Evolutionary conservation across 1,140 invertebrate species (phyloP).

Genomic region (Caenorhabditis remanei): DNA sequence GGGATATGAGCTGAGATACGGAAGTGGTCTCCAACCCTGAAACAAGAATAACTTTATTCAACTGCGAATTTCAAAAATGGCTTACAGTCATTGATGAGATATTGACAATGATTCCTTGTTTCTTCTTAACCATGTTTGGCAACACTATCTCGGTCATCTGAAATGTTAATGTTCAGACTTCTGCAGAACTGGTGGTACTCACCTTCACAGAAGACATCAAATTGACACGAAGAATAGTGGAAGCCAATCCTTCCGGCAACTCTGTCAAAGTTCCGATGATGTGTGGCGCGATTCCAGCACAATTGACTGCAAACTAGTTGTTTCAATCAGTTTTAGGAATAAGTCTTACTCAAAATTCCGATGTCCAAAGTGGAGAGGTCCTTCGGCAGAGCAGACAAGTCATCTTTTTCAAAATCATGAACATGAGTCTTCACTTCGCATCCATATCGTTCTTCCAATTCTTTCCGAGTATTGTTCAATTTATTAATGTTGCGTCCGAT

Average conservation of each 20-base stretch:
- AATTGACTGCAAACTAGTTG: conserved; percentile 84
- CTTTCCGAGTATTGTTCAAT: conserved; percentile 85
- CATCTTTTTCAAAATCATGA: conserved; percentile 77
- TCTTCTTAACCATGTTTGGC: conserved; percentile 88
- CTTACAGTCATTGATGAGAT: conserved; percentile 87
- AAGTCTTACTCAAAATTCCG: conserved; percentile 83
- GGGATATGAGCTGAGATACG: conserved; percentile 77
- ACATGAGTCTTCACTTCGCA: conserved; percentile 70
- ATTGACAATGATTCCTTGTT: conserved; percentile 91
- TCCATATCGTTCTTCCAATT: conserved; percentile 81
- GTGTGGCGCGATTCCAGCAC: conserved; percentile 91
- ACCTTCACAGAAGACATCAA: conserved; percentile 74
- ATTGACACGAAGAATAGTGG: conserved; percentile 77
- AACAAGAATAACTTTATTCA: neutral
- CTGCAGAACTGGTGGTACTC: neutral
- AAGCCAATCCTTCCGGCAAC: conserved; percentile 75
- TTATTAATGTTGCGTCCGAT: conserved; percentile 89
- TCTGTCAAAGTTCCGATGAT: conserved; percentile 84
- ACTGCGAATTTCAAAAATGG: conserved; percentile 82
- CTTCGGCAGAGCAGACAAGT: conserved; percentile 78
- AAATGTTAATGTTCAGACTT: conserved; percentile 58
- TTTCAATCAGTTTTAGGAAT: neutral
- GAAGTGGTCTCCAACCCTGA: conserved; percentile 75
- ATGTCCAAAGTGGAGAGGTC: conserved; percentile 87
- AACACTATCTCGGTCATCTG: conserved; percentile 87